Conservation (phyloP, 2,113 vertebrate species). For the Semnopithecus entellus region DNA sequence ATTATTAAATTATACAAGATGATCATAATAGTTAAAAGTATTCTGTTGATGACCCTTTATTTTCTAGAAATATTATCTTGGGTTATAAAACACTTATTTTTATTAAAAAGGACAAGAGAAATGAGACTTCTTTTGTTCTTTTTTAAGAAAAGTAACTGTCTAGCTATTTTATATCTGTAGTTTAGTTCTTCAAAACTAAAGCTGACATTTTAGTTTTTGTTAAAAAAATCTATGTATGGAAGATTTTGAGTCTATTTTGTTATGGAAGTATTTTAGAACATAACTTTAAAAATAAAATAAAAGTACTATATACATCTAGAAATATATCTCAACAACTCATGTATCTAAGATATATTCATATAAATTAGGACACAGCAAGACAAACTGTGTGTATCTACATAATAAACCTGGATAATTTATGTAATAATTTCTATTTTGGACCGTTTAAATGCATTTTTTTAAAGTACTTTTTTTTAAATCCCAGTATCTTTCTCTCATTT, state of each 20-base stretch:
- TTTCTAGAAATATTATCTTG: neutral
- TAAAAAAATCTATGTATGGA: neutral
- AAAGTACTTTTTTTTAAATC: neutral
- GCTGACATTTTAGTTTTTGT: neutral
- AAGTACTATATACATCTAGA: neutral
- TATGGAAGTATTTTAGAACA: neutral
- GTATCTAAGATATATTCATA: neutral
- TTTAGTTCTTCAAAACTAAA: neutral
- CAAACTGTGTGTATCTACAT: neutral
- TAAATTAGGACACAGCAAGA: neutral
- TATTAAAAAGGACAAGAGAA: neutral
- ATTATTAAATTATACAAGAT: slow-evolving; percentile 18
- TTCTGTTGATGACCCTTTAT: neutral
- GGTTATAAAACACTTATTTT: neutral
- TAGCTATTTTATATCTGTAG: neutral
- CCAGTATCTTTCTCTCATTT: neutral
- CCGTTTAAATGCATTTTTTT: neutral
- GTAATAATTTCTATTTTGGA: neutral
- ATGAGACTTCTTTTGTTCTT: neutral
- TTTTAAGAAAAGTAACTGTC: neutral
- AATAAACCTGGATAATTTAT: neutral
- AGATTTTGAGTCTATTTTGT: neutral
- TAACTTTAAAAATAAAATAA: neutral
- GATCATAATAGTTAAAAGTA: neutral
- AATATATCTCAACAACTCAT: neutral